Evolutionary conservation across 2,888 invertebrate species (phyloP).

Genomic region (Andrena trimmerana): DNA sequence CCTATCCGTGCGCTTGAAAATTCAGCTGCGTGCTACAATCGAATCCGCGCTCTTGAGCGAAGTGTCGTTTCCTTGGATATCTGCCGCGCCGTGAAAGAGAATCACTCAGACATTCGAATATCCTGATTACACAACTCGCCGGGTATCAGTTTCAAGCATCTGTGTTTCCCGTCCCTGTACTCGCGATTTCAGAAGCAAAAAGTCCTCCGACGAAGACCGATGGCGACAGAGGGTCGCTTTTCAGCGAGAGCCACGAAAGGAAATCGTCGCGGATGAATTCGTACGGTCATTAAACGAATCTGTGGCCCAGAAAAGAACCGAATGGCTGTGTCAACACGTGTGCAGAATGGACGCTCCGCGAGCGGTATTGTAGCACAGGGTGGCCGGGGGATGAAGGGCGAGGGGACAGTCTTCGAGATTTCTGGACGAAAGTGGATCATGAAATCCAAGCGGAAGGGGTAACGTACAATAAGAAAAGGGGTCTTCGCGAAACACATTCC

Average conservation of each 20-base stretch:
- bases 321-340: slow-evolving; percentile 16
- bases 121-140: neutral
- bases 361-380: neutral
- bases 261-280: neutral
- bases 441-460: neutral
- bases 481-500: neutral
- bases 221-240: neutral
- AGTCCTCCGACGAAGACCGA: neutral
- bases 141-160: no score
- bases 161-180: no score
- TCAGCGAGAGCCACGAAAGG: neutral
- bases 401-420: neutral
- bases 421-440: slow-evolving; percentile 1
- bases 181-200: no score
- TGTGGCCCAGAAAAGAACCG: neutral
- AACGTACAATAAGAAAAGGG: neutral
- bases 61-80: neutral
- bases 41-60: neutral
- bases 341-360: slow-evolving; percentile 3
- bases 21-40: slow-evolving; percentile 4
- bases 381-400: neutral
- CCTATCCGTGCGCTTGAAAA: neutral
- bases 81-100: no score
- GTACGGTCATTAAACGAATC: slow-evolving; percentile 14
- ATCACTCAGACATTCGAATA: neutral